Conservation (phyloP, 2,113 vertebrate genomes). For the Mus musculus region DNA sequence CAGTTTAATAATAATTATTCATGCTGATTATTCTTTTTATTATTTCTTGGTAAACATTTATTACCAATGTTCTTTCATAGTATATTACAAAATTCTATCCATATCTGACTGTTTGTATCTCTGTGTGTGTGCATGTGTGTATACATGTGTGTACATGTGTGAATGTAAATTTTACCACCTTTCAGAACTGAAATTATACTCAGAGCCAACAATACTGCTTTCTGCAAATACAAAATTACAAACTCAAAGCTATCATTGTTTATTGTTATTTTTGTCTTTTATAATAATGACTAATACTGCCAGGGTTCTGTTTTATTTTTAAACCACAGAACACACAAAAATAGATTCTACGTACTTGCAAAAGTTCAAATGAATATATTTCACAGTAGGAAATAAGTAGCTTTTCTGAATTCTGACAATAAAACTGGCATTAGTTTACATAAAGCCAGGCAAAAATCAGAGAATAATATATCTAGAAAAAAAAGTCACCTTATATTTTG, state of each 20-base stretch:
- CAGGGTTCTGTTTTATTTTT: not conserved
- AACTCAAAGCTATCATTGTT: not conserved
- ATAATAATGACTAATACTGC: not conserved
- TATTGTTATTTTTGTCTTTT: not conserved
- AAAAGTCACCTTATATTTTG: not conserved
- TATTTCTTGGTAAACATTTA: not conserved
- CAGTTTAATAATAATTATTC: not conserved
- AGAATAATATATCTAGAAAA: conserved; percentile 29
- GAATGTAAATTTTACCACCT: not conserved
- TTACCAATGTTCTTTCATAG: not conserved
- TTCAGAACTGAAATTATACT: conserved; percentile 63
- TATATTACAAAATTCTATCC: conserved; percentile 34
- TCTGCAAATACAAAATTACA: not conserved
- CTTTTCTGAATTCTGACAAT: conserved; percentile 45
- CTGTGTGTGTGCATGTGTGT: not conserved
- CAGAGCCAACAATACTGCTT: not conserved
- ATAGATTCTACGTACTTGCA: not conserved
- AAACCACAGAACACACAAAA: not conserved
- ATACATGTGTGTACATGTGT: not conserved
- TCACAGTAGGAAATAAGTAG: not conserved
- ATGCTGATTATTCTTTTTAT: conserved; percentile 70
- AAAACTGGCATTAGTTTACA: not conserved
- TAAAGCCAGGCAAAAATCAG: not conserved
- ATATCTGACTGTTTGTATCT: not conserved
- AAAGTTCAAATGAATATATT: not conserved